These are phyloP conservation scores for Porites evermanni DNA, from an alignment of 92 coral and sea anemone genomes.

Conservation along the genomic window DNA sequence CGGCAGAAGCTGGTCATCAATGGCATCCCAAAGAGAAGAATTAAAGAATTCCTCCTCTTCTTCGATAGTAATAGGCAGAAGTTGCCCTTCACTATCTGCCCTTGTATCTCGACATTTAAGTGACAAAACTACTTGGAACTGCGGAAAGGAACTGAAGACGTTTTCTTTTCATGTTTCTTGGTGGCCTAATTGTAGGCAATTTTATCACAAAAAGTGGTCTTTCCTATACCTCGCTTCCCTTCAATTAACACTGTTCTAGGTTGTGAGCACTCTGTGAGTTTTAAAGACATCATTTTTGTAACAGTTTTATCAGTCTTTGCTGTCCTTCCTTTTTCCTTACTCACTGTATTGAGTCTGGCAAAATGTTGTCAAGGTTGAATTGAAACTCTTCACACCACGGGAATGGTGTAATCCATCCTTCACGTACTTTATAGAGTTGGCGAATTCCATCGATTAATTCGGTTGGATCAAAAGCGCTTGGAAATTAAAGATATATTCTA, in stretches of 20 bases:
- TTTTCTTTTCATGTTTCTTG: neutral
- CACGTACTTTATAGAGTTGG: neutral
- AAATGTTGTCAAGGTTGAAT: conserved; percentile 17
- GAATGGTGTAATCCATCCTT: neutral
- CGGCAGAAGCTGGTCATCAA: conserved; percentile 42
- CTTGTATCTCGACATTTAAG: conserved; percentile 40
- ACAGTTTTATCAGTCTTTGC: conserved; percentile 1
- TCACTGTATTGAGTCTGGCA: conserved; percentile 32
- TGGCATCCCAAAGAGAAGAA: conserved; percentile 6
- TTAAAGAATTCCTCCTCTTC: no score
- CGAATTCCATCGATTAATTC: neutral
- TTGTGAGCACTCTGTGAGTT: neutral
- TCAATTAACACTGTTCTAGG: conserved; percentile 54
- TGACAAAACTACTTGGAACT: conserved; percentile 4
- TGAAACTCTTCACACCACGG: conserved; percentile 11
- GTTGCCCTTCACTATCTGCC: no score
- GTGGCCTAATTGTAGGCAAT: conserved; percentile 46
- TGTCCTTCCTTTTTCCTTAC: conserved; percentile 16
- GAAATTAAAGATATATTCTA: neutral
- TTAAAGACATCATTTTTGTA: conserved; percentile 28
- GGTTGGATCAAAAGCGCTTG: neutral
- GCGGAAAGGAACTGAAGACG: neutral
- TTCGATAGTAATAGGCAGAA: no score
- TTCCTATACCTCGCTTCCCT: conserved; percentile 53
- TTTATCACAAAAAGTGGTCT: conserved; percentile 49